Evolutionary conservation across 2,113 vertebrate species (phyloP).

Genomic region (Cyanoliseus patagonus): DNA sequence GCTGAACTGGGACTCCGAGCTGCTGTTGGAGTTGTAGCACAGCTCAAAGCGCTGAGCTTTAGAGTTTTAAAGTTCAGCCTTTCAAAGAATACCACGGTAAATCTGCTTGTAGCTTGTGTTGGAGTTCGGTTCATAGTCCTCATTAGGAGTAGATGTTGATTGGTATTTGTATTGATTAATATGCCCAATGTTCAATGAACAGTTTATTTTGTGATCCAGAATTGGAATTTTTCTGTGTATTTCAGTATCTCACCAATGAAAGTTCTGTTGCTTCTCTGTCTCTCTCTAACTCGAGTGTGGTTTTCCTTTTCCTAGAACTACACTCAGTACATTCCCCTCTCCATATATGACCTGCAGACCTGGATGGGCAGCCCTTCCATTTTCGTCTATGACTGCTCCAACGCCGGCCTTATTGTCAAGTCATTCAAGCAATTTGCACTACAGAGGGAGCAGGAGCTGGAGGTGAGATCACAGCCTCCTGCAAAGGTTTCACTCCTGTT

Average conservation of each 20-base stretch:
- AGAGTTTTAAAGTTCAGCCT: neutral
- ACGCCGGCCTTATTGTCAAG: slow-evolving; percentile 95
- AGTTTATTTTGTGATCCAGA: neutral
- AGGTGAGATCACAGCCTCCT: slow-evolving; percentile 78
- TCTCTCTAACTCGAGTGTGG: neutral
- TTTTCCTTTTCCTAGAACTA: slow-evolving; percentile 85
- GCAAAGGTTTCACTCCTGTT: neutral
- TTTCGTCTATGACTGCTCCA: slow-evolving; percentile 98
- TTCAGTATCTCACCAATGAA: fast-evolving
- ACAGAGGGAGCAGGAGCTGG: slow-evolving; percentile 95
- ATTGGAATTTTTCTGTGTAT: fast-evolving
- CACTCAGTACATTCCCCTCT: slow-evolving; percentile 98
- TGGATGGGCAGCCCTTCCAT: slow-evolving; percentile 99
- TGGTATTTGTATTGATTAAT: no score
- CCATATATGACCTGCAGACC: slow-evolving; percentile 97
- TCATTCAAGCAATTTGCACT: slow-evolving; percentile 98
- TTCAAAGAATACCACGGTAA: neutral
- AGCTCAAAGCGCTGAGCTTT: neutral
- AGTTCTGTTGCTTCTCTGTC: neutral
- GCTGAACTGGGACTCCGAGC: neutral
- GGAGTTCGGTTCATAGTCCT: neutral
- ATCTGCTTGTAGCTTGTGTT: fast-evolving
- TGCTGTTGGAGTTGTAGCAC: neutral
- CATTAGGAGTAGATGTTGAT: fast-evolving
- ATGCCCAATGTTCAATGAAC: fast-evolving